Conservation (phyloP, 53 echinoderm and acorn worm species). For the Paracentrotus lividus region DNA sequence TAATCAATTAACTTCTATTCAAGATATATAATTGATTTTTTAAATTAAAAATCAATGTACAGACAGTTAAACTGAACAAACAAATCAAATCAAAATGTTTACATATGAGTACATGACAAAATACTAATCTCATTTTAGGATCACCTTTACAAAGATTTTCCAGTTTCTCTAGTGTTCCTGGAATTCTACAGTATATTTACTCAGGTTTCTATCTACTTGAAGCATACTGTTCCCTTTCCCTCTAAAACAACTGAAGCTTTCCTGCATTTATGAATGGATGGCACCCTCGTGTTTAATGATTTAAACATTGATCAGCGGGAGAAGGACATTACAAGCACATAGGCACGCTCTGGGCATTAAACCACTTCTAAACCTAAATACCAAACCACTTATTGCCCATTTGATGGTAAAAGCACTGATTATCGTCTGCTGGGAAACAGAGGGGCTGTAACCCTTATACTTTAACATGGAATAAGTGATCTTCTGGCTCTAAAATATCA, state of each 20-base stretch:
- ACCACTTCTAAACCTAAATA: constrained; percentile 32
- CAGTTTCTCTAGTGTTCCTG: no score
- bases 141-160: no score
- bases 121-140: no score
- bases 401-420: background rate
- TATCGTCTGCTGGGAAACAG: background rate
- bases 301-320: background rate
- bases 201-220: background rate
- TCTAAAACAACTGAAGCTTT: background rate
- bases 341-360: constrained; percentile 16
- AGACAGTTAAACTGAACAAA: no score
- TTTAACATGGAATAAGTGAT: no score
- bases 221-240: background rate
- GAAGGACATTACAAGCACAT: background rate
- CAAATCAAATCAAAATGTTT: no score
- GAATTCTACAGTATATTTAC: no score
- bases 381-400: constrained; percentile 15
- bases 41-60: no score
- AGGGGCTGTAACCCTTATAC: background rate
- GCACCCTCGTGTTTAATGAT: constrained; percentile 16
- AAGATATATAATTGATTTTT: no score
- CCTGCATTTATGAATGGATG: background rate
- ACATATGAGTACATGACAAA: no score
- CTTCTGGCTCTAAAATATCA: no score
- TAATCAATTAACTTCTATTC: no score